A percentile compares a stretch with the other conserved stretches of the same genome.
Conservation (phyloP, 2,888 invertebrate species). For the Drosophila neonasuta region DNA sequence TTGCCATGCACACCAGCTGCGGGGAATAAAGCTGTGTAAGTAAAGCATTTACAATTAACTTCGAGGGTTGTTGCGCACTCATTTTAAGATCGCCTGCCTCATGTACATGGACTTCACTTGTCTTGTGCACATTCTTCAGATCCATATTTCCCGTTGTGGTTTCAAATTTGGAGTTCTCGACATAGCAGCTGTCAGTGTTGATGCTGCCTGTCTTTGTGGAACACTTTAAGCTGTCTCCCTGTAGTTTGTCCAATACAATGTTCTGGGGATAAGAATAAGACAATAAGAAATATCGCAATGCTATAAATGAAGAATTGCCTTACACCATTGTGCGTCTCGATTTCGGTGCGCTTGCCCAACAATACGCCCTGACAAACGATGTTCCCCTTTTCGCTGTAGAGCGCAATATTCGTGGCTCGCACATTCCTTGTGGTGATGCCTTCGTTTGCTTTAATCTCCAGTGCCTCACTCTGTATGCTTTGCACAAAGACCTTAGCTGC, state of each 20-base stretch:
- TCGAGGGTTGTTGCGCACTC: conserved; percentile 62
- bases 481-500: conserved; percentile 63
- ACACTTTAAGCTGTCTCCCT: conserved; percentile 77
- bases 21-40: not conserved
- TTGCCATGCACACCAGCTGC: conserved; percentile 81
- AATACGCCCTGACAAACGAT: conserved; percentile 76
- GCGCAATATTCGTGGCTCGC: conserved; percentile 66
- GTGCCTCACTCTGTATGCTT: conserved; percentile 71
- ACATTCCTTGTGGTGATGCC: conserved; percentile 76
- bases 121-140: conserved; percentile 81
- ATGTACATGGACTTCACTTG: conserved; percentile 70
- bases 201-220: conserved; percentile 76
- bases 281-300: not conserved
- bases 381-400: conserved; percentile 74
- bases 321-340: conserved; percentile 66
- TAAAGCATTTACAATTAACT: not conserved
- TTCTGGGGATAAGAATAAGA: conserved; percentile 54
- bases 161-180: conserved; percentile 78
- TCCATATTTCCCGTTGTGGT: conserved; percentile 77
- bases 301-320: not conserved
- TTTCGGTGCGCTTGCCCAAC: conserved; percentile 69
- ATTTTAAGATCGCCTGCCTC: conserved; percentile 78
- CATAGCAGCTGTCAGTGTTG: conserved; percentile 79
- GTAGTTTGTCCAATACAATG: conserved; percentile 78
- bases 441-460: conserved; percentile 62